Evolutionary conservation across 2,113 vertebrate species (phyloP), one percentile per base, ranked within the genome.

Genomic region (Pteropus alecto): DNA sequence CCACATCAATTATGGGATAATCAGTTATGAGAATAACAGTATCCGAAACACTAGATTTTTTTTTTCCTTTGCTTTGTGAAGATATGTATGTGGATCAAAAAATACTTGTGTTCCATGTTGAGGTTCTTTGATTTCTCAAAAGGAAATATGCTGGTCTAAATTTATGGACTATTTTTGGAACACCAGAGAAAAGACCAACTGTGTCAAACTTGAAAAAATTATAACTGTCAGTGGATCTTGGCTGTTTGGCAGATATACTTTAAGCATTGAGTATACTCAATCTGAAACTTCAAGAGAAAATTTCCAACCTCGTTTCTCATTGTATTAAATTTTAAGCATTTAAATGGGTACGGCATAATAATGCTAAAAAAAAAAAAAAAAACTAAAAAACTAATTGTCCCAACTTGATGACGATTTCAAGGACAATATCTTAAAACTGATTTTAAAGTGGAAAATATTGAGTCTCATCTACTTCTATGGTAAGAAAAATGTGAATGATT

Each of bases 221-320:
- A 3, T 92, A 94, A 94, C 87, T 96, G 92, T 97, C 94, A 95
- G 97, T 88, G 88, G 81, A 68, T 97, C 71, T 95, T 95, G 93
- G 96, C 84, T 86, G 35, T 88, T 85, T 93, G 82, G 93, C 85
- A 88, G 46, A 54, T 89, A 84, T 48, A 68, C 85, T 94, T 96
- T 76, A 63, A 84, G 73, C 33, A 90, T 1, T 38, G 76, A 24
- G 22, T 43, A 88, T 73, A 96, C 46, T 67, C 56, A 90, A 88
- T 92, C 84, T 93, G 85, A 97, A 96, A 96, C 86, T 95, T 96
- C 88, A 97, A 96, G 82, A 96, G 77, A 97, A 95, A 92, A 94
- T 81, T 87, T 92, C 84, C 84, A 94, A 76, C 30, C 41, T 98
- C 84, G 76, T 77, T 95, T 94, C 79, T 85, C 87, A 92, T 88